phyloP scores from a whole-genome alignment of 2,113 vertebrate species.

The Dendrocopos noguchii region DNA sequence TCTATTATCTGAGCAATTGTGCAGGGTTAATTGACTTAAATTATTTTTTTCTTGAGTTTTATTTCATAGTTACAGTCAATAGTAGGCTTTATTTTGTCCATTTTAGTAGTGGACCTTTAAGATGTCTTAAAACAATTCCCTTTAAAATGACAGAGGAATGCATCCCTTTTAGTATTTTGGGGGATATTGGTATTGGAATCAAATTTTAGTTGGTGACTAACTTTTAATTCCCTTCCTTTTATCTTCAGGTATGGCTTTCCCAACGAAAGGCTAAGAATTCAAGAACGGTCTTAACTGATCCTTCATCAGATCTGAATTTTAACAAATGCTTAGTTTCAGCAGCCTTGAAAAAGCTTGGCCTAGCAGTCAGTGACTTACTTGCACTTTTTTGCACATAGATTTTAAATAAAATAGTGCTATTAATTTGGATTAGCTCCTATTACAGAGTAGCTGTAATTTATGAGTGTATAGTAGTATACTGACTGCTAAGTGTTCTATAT shows the following conservation, averaged over 20 bases:
- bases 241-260: slow-evolving; percentile 99
- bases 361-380: slow-evolving; percentile 92
- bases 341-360: slow-evolving; percentile 85
- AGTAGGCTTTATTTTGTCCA: slow-evolving; percentile 34
- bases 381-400: slow-evolving; percentile 87
- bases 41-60: background rate
- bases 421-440: slow-evolving; percentile 82
- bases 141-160: slow-evolving; percentile 54
- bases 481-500: slow-evolving; percentile 88
- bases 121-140: slow-evolving; percentile 26
- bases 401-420: slow-evolving; percentile 80
- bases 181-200: slow-evolving; percentile 70
- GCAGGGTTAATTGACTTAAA: slow-evolving; percentile 5
- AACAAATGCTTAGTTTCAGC: slow-evolving; percentile 91
- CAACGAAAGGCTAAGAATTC: slow-evolving; percentile 99
- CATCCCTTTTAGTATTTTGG: slow-evolving; percentile 56
- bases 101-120: slow-evolving; percentile 37
- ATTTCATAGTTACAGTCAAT: background rate
- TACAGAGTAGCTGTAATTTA: slow-evolving; percentile 79
- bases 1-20: slow-evolving; percentile 58
- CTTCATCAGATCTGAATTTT: slow-evolving; percentile 90
- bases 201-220: slow-evolving; percentile 85
- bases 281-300: slow-evolving; percentile 90
- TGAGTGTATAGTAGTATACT: slow-evolving; percentile 85
- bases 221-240: slow-evolving; percentile 93